These are phyloP conservation scores for Platycnemis pennipes DNA, from an alignment of 2,888 invertebrate genomes.

Conservation along the genomic window DNA sequence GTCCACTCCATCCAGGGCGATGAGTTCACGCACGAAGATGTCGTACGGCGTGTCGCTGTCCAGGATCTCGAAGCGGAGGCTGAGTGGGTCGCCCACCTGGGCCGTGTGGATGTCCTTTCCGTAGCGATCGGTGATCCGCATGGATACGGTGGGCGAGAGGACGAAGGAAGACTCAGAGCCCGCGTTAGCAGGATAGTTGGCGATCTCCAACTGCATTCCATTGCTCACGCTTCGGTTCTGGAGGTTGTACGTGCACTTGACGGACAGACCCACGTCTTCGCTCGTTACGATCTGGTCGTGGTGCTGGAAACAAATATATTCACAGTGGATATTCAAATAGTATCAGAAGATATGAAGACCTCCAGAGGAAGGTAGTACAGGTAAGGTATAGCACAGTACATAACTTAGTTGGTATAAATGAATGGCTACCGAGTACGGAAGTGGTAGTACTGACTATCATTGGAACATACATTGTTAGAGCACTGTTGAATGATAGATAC, in stretches of 20 bases:
- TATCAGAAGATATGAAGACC: too few species aligned
- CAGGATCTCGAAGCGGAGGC: constrained; percentile 78
- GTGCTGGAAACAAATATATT: constrained; percentile 74
- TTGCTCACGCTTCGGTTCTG: constrained; percentile 78
- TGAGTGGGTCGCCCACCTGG: constrained; percentile 79
- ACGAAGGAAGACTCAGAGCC: constrained; percentile 78
- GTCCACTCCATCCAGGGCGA: constrained; percentile 79
- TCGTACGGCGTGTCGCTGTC: constrained; percentile 78
- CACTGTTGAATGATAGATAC: too few species aligned
- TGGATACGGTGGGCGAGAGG: constrained; percentile 79
- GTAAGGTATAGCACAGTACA: too few species aligned
- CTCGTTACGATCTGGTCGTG: constrained; percentile 79
- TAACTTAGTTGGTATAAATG: too few species aligned
- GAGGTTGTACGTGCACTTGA: constrained; percentile 79
- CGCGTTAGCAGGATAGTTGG: constrained; percentile 75
- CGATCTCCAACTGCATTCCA: constrained; percentile 77
- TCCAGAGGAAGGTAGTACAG: too few species aligned
- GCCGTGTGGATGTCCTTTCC: constrained; percentile 78
- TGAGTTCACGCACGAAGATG: constrained; percentile 79
- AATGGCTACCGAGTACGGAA: too few species aligned
- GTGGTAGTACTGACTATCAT: too few species aligned
- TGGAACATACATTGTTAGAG: too few species aligned
- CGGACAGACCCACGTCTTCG: constrained; percentile 79
- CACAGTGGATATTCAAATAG: too few species aligned
- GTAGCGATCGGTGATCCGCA: constrained; percentile 78